These are phyloP conservation scores for Notothenia rossii DNA, from an alignment of 2,113 vertebrate species.

Conservation along the genomic window DNA sequence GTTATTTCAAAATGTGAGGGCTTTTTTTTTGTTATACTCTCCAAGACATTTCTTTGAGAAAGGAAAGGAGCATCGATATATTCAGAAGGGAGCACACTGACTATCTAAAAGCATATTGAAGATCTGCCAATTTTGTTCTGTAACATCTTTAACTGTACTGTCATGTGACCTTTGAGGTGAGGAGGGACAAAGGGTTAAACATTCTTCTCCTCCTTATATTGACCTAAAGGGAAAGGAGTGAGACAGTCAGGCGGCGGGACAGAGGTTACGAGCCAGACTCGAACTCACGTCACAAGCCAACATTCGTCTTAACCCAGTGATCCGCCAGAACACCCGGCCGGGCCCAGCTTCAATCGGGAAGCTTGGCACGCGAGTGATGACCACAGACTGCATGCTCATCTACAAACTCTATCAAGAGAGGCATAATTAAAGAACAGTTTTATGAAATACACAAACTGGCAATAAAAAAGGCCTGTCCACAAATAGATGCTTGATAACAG, in stretches of 20 bases:
- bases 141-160: neutral
- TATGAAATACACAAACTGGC: conserved; percentile 45
- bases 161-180: conserved; percentile 21
- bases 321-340: neutral
- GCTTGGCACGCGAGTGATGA: neutral
- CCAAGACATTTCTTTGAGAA: neutral
- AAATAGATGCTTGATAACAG: conserved; percentile 67
- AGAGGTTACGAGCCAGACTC: conserved; percentile 19
- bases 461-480: conserved; percentile 56
- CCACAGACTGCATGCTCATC: conserved; percentile 44
- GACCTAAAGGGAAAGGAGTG: conserved; percentile 4
- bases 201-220: neutral
- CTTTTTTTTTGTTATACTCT: neutral
- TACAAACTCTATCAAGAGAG: conserved; percentile 49
- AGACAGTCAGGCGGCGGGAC: neutral
- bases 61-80: neutral
- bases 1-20: neutral
- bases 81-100: neutral
- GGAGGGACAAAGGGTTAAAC: conserved; percentile 2
- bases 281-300: conserved; percentile 23
- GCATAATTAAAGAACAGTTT: conserved; percentile 66
- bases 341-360: conserved; percentile 7
- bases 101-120: neutral
- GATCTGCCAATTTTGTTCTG: neutral
- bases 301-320: conserved; percentile 4